phyloP scores from a whole-genome alignment of 1,140 invertebrate genomes.

The Gonioctena quinquepunctata region DNA sequence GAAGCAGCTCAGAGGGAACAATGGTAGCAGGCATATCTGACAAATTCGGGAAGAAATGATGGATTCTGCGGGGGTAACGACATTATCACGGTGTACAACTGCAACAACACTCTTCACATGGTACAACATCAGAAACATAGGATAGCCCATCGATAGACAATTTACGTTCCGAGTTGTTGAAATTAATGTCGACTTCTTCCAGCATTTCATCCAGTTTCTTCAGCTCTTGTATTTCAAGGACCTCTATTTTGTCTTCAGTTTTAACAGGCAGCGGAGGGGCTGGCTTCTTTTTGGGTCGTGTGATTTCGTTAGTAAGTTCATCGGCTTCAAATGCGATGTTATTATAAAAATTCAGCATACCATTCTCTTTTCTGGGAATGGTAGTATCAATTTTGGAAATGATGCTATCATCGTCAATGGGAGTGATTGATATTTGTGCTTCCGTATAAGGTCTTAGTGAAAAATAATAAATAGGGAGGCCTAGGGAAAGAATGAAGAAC shows the following conservation, averaged over 20 bases:
- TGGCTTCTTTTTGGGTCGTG: slow-evolving; percentile 24
- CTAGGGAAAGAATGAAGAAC: slow-evolving; percentile 27
- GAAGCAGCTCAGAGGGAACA: not conserved
- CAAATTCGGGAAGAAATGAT: not conserved
- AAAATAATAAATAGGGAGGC: slow-evolving; percentile 44
- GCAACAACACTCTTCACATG: slow-evolving; percentile 37
- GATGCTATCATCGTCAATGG: not conserved
- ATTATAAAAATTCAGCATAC: slow-evolving; percentile 18
- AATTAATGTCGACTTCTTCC: slow-evolving; percentile 29
- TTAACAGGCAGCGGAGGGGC: slow-evolving; percentile 15
- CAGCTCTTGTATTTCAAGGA: slow-evolving; percentile 25
- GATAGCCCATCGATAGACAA: slow-evolving; percentile 35
- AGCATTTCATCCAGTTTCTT: slow-evolving; percentile 38
- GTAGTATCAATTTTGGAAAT: not conserved
- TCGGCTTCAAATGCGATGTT: slow-evolving; percentile 30
- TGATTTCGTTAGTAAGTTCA: not conserved
- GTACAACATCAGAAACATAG: slow-evolving; percentile 28
- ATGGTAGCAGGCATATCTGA: not conserved
- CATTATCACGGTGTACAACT: slow-evolving; percentile 39
- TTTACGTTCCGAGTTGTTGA: slow-evolving; percentile 22
- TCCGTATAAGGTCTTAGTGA: slow-evolving; percentile 25
- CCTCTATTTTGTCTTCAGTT: slow-evolving; percentile 21
- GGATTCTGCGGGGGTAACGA: slow-evolving; percentile 15
- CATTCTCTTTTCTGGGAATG: too few species aligned
- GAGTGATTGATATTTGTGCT: slow-evolving; percentile 5